phyloP scores from a whole-genome alignment of 2,113 vertebrate genomes.

The Ibidorhyncha struthersii region DNA sequence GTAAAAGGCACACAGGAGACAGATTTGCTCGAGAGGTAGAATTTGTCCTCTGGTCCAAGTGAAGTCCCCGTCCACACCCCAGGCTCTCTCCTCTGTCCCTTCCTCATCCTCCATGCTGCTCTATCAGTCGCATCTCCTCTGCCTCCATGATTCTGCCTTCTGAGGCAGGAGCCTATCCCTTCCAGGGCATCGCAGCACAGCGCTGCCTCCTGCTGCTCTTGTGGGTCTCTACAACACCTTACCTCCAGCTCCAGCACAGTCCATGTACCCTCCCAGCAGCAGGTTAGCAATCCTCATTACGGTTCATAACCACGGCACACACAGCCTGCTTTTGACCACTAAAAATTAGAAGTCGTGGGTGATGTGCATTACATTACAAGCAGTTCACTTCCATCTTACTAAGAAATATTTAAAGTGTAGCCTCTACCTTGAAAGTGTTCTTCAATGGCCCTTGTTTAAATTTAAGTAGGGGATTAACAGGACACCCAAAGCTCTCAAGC shows the following conservation, averaged over 20 bases:
- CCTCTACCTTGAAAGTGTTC: neutral
- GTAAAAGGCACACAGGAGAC: neutral
- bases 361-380: neutral
- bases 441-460: neutral
- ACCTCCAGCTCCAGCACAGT: neutral
- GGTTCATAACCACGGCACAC: accelerated
- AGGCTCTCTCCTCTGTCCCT: neutral
- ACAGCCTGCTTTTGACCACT: neutral
- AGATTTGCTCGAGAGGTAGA: neutral
- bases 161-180: neutral
- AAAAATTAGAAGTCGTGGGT: neutral
- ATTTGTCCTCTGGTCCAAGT: neutral
- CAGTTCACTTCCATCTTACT: neutral
- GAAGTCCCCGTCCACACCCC: neutral
- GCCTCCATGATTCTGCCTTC: neutral
- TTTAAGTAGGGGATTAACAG: neutral
- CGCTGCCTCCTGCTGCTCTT: accelerated
- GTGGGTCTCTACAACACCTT: accelerated
- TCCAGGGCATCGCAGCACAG: neutral
- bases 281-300: neutral
- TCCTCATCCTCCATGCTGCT: neutral
- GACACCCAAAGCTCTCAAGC: neutral
- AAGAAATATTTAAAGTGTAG: neutral
- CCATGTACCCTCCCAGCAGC: neutral
- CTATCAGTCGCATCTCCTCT: neutral